Evolutionary conservation across 2,797 vertebrate genomes (phyloP), one percentile per base, ranked within the genome.

Genomic region (Momotus momota): DNA sequence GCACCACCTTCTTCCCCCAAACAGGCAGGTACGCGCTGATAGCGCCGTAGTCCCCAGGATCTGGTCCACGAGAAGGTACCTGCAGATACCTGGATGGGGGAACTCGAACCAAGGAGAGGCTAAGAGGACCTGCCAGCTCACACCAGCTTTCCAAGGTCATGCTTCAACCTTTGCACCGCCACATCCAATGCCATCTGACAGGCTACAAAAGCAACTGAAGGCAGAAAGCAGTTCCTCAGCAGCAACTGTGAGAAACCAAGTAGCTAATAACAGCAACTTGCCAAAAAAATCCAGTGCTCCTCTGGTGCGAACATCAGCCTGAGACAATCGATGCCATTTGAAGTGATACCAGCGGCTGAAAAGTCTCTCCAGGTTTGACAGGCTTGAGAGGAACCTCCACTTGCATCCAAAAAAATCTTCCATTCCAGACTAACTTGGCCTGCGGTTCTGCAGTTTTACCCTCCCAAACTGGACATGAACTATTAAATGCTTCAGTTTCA

Each of bases 401-500:
- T 60, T 35, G 22, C n/a, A 52, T 40, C 71, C 74, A 85, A 35
- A 35, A 35, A 35, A 90, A 93, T 81, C 46, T 91, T 85, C 45
- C 33, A 61, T 48, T 20, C 57, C 74, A 80, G 67, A 54, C 60
- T 60, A 74, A 71, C 67, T 87, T 70, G 82, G 75, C 57, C 83
- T 22, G 25, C 60, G 70, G 71, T 60, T 91, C 38, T 67, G 71
- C 81, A 89, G 85, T 40, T 90, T 95, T 88, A 90, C 81, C 90
- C 86, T 84, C 35, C 64, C 1, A 4, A 81, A 67, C 64, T 52
- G 64, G 43, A 58, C 78, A 29, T 0, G 11, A 85, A 29, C 62
- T 57, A 82, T 27, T 60, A 90, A 57, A 85, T 60, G 78, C 67
- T 94, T 93, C 85, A 80, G n/a, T n/a, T 78, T 87, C 74, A 87